A percentile compares a stretch with the other conserved stretches of the same genome.
Conservation (phyloP, 2,113 vertebrate genomes). For the Malurus elegans region DNA sequence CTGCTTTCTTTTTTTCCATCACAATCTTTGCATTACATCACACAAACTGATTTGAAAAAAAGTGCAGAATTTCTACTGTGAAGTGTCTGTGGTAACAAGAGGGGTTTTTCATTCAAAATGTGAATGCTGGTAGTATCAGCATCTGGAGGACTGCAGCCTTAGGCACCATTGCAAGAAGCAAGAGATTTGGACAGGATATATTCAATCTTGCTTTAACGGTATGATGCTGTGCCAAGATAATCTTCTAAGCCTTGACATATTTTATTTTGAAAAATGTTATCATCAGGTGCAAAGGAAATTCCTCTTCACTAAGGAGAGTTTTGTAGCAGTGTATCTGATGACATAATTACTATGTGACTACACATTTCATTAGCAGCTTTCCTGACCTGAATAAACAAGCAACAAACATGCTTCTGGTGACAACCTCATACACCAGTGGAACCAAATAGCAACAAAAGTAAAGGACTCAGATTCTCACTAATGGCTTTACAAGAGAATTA, state of each 20-base stretch:
- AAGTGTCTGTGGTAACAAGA: constrained; percentile 5
- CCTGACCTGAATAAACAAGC: constrained; percentile 48
- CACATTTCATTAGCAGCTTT: constrained; percentile 42
- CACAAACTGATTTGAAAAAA: background rate
- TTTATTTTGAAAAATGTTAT: constrained; percentile 74
- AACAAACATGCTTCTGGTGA: constrained; percentile 17
- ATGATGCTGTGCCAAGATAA: constrained; percentile 75
- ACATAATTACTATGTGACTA: constrained; percentile 45
- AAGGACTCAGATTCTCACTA: background rate
- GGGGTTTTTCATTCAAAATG: constrained; percentile 7
- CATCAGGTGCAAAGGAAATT: constrained; percentile 78
- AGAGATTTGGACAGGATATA: constrained; percentile 79
- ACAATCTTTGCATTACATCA: background rate
- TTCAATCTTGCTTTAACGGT: constrained; percentile 76
- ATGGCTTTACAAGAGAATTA: background rate
- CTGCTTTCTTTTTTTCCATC: background rate
- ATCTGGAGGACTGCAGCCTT: constrained; percentile 71
- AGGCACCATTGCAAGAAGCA: constrained; percentile 72
- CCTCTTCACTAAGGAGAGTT: constrained; percentile 52
- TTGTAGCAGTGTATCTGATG: constrained; percentile 38
- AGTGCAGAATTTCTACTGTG: background rate
- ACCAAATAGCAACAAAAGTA: background rate
- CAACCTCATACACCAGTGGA: background rate
- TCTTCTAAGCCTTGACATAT: constrained; percentile 70
- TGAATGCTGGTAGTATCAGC: constrained; percentile 45